Conservation (phyloP, 2,888 invertebrate genomes). For the Drosophila infuscata region DNA sequence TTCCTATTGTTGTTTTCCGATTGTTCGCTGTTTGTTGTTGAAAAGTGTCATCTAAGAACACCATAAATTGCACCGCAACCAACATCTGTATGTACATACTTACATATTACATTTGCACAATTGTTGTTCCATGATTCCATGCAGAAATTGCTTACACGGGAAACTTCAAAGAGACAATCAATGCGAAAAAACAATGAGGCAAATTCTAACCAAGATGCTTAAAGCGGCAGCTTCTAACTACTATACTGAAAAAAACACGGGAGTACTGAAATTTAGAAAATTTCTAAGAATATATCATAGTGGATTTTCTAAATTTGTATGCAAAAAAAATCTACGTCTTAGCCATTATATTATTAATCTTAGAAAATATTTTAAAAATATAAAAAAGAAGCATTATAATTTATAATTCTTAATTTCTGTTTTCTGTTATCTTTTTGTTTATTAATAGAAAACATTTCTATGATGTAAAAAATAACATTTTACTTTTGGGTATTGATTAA, state of each 20-base stretch:
- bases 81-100: slow-evolving; percentile 20
- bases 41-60: slow-evolving; percentile 58
- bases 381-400: neutral
- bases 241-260: neutral
- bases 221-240: slow-evolving; percentile 6
- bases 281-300: neutral
- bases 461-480: neutral
- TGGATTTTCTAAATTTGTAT: neutral
- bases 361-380: neutral
- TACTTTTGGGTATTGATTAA: neutral
- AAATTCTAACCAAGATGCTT: slow-evolving; percentile 6
- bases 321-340: neutral
- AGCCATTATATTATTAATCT: neutral
- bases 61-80: slow-evolving; percentile 60
- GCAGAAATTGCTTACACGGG: slow-evolving; percentile 32
- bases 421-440: neutral
- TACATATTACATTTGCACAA: neutral
- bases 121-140: neutral
- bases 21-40: slow-evolving; percentile 55
- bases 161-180: slow-evolving; percentile 70
- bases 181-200: slow-evolving; percentile 57
- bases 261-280: neutral
- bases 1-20: slow-evolving; percentile 40
- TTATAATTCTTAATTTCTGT: neutral
- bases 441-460: neutral